Evolutionary conservation across 2,888 invertebrate genomes (phyloP), one percentile per base, ranked within the genome.

Genomic region (Norana najaformis): DNA sequence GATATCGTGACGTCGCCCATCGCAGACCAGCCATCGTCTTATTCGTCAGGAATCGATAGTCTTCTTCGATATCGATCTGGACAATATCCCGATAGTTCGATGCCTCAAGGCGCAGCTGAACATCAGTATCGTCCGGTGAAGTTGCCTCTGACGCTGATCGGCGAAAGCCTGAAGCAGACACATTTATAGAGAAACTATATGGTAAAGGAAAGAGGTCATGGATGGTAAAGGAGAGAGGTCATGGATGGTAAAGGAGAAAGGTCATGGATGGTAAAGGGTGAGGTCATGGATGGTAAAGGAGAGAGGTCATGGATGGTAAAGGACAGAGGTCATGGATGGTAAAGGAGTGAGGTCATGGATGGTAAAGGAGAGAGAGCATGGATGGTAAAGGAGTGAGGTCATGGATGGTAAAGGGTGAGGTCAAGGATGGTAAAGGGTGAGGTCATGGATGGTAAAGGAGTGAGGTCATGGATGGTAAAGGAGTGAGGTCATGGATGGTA

Each of bases 11-110:
- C 14, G 20, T 36, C n/a, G 90, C 89, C 92, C 92, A 92, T 16
- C 69, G 36, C 36, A 92, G 82, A 23, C 88, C 89, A 89, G 91
- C 90, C 82, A 92, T 91, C 13, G 92, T 91, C 82, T 92, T 92
- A 88, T 92, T 92, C 11, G 92, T 92, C 82, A 92, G 88, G 11
- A 37, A 85, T 23, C 38, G 38, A 88, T 92, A 92, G 41, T 89
- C 69, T 36, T 92, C 92, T 14, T 14, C 85, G 38, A 92, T 89
- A 53, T 91, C 83, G 47, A 69, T 89, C 53, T 91, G 91, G 5
- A 92, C 82, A 23, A 92, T 83, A 82, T 92, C 92, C 3, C 91
- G 90, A 69, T 90, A 90, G 8, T 82, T 88, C 82, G 90, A 82
- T 85, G 83, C 88, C 89, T 92, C 91, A 30, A 41, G 82, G 4